Percentiles rank a stretch among this genome's conserved stretches.
These are phyloP conservation scores for Napeogenes inachia DNA, from an alignment of 2,888 invertebrate species.

Conservation along the genomic window DNA sequence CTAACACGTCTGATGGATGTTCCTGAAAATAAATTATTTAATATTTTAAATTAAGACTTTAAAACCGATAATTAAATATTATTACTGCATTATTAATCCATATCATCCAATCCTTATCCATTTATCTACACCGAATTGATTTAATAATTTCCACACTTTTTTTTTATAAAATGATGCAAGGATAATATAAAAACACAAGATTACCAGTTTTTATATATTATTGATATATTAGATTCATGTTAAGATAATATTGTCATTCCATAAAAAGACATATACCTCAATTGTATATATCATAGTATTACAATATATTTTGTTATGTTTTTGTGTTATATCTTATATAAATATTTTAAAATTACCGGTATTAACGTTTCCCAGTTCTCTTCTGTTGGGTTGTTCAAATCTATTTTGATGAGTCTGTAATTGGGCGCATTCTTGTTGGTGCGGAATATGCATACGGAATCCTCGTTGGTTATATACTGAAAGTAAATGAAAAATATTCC, in stretches of 20 bases:
- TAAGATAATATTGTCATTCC: background rate
- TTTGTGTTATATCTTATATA: background rate
- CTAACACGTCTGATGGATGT: constrained; percentile 90
- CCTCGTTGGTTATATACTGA: constrained; percentile 94
- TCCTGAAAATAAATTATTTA: constrained; percentile 68
- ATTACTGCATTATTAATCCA: too few relatives aligned
- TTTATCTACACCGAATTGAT: too few relatives aligned
- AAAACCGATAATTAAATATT: background rate
- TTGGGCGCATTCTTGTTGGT: constrained; percentile 97
- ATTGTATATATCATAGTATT: too few relatives aligned
- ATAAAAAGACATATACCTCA: background rate
- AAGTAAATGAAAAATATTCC: constrained; percentile 20
- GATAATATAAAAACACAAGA: too few relatives aligned
- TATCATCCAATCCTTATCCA: too few relatives aligned
- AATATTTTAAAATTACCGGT: constrained; percentile 56
- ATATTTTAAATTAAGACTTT: background rate
- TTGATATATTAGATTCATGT: background rate
- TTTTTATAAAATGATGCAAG: too few relatives aligned
- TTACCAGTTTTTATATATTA: too few relatives aligned
- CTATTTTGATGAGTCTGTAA: constrained; percentile 90
- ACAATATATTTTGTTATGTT: too few relatives aligned
- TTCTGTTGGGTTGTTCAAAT: constrained; percentile 83
- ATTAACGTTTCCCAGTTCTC: constrained; percentile 91
- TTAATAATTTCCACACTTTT: too few relatives aligned
- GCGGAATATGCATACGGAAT: constrained; percentile 87